Percentiles rank a stretch among this genome's conserved stretches.
phyloP scores from a whole-genome alignment of 2,113 vertebrate species.

The Thomomys bottae region DNA sequence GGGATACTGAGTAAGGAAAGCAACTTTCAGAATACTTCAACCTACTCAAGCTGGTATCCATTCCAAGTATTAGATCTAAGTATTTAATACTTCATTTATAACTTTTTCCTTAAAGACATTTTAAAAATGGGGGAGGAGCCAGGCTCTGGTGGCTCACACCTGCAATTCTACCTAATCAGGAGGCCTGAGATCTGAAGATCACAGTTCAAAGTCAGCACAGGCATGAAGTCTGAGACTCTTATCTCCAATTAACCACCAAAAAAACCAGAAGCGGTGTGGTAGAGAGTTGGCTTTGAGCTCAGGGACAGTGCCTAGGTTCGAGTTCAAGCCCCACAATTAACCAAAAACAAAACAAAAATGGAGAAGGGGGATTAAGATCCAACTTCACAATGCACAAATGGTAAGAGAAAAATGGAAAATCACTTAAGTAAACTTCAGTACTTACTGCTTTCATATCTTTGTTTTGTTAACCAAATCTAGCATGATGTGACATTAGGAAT shows the following conservation, averaged over 20 bases:
- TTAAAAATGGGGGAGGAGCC: not conserved
- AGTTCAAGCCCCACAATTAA: too few relatives aligned
- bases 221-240: too few relatives aligned
- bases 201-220: too few relatives aligned
- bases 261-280: too few relatives aligned
- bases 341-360: too few relatives aligned
- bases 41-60: not conserved
- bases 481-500: not conserved
- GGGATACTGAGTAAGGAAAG: not conserved
- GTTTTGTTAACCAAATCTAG: not conserved
- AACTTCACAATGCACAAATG: not conserved
- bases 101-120: not conserved
- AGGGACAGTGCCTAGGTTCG: too few relatives aligned
- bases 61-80: not conserved
- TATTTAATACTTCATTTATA: not conserved
- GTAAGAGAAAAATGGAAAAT: not conserved
- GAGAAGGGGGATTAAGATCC: not conserved
- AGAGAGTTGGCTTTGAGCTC: too few relatives aligned
- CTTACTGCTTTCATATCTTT: not conserved
- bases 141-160: too few relatives aligned
- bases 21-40: not conserved
- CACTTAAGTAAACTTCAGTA: not conserved
- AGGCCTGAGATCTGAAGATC: too few relatives aligned
- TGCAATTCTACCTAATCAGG: too few relatives aligned
- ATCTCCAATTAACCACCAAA: too few relatives aligned